Conservation (phyloP, 37 sponge, comb jelly and placozoan species). For the Hormiphora californensis region DNA sequence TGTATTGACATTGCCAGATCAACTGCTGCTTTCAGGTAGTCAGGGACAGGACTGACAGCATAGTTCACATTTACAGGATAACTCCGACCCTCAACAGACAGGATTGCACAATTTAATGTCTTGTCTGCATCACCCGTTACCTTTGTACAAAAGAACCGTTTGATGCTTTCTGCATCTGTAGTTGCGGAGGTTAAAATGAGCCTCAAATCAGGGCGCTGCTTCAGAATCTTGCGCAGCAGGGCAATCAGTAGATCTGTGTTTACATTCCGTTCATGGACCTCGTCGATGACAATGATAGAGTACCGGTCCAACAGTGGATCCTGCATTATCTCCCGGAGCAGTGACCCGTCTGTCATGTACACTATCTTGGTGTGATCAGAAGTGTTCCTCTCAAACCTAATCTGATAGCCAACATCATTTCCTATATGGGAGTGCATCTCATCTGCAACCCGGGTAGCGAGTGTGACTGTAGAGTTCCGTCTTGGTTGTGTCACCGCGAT, state of each 20-base stretch:
- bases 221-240: slow-evolving; percentile 79
- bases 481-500: slow-evolving; percentile 79
- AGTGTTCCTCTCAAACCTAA: slow-evolving; percentile 54
- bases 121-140: slow-evolving; percentile 54
- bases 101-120: slow-evolving; percentile 55
- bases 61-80: slow-evolving; percentile 70
- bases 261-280: slow-evolving; percentile 91
- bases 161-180: slow-evolving; percentile 91
- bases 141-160: slow-evolving; percentile 86
- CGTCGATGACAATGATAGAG: slow-evolving; percentile 92
- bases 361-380: not conserved
- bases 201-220: slow-evolving; percentile 75
- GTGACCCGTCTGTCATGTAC: slow-evolving; percentile 90
- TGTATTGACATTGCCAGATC: slow-evolving; percentile 82
- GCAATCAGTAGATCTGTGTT: slow-evolving; percentile 85
- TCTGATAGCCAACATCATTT: slow-evolving; percentile 58
- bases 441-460: slow-evolving; percentile 66
- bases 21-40: slow-evolving; percentile 83
- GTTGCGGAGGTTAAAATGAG: slow-evolving; percentile 91
- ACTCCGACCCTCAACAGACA: slow-evolving; percentile 79
- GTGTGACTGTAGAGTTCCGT: slow-evolving; percentile 71
- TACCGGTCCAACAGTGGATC: slow-evolving; percentile 87
- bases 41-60: slow-evolving; percentile 74
- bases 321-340: slow-evolving; percentile 92
- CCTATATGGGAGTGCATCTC: slow-evolving; percentile 61